Evolutionary conservation across 2,797 vertebrate genomes (phyloP), one percentile per base, ranked within the genome.

Genomic region (Mus spretus): DNA sequence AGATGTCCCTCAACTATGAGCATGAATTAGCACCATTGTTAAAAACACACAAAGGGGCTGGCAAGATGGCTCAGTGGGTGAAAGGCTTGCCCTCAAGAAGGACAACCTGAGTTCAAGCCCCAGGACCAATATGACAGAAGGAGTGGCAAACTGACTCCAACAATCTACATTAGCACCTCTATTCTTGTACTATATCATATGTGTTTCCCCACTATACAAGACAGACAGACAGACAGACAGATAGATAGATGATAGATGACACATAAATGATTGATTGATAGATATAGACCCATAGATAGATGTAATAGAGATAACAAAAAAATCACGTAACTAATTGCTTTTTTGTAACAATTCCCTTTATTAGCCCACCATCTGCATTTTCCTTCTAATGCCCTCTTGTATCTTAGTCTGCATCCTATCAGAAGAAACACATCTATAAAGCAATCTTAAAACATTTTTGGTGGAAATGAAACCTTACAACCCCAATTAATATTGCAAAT

Each of bases 301-400:
- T 86, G 8, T 55, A 11, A 37, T 55, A 37, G 55, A 55, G n/a
- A 72, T 28, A 40, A 87, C 59, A 79, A 79, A 72, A 11, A 50
- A 67, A 24, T 50, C 61, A 34, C 3, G 24, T 13, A 93, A 87
- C 7, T 26, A 78, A 80, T 50, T 93, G 79, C 5, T 14, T 91
- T 91, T 94, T 94, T 77, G 19, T n/a, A 72, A n/a, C 17, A 80
- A 88, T 81, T 22, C n/a, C 44, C 24, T 94, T 93, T 67, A 82
- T 55, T 87, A 72, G n/a, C 2, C 70, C 77, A 61, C 19, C 47
- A 44, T 86, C 91, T 59, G 47, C 12, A 17, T 79, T 85, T 74
- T 92, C 55, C 31, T 93, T 90, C 65, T 86, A 89, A 82, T 89
- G 37, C 0, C 2, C 20, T 77, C 47, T 72, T 80, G 93, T 82